Conservation (phyloP, 2,113 vertebrate species). For the Nestor notabilis region DNA sequence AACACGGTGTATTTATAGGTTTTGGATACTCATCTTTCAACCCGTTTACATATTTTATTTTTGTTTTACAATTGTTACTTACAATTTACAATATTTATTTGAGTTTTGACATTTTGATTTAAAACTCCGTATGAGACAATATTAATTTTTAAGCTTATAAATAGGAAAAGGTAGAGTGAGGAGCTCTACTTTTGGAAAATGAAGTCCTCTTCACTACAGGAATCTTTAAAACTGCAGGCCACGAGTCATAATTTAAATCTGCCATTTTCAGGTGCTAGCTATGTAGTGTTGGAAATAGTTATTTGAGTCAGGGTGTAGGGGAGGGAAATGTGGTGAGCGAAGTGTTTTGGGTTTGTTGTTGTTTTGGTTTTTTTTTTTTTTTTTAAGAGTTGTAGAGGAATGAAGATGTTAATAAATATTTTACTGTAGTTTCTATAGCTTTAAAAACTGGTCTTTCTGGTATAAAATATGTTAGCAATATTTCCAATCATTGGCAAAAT, state of each 20-base stretch:
- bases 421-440: neutral
- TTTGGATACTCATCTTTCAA: neutral
- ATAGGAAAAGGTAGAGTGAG: neutral
- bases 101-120: neutral
- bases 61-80: neutral
- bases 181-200: neutral
- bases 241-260: neutral
- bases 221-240: neutral
- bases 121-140: fast-evolving
- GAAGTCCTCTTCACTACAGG: neutral
- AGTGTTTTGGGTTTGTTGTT: neutral
- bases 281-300: neutral
- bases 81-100: neutral
- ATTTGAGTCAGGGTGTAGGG: neutral
- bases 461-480: neutral
- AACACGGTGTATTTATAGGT: fast-evolving
- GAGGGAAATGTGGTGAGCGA: neutral
- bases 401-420: neutral
- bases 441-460: neutral
- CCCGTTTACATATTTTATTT: neutral
- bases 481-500: neutral
- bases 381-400: neutral
- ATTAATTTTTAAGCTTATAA: neutral
- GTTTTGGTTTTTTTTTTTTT: neutral
- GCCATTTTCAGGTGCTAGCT: fast-evolving